Percentiles rank a stretch among this genome's conserved stretches.
phyloP scores from a whole-genome alignment of 2,888 invertebrate species.

The Oxytorus armatus region DNA sequence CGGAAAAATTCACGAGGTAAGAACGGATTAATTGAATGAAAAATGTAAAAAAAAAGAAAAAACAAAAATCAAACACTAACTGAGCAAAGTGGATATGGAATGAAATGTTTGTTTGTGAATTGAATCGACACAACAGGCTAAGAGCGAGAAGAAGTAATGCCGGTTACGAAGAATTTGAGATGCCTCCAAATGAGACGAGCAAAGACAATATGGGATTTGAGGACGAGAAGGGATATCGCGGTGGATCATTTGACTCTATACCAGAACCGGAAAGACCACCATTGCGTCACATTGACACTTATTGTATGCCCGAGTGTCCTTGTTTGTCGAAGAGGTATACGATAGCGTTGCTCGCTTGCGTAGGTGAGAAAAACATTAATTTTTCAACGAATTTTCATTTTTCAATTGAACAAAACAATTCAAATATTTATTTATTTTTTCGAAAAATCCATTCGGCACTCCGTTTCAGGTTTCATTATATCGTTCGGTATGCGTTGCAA shows the following conservation, averaged over 20 bases:
- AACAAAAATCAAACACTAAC: neutral
- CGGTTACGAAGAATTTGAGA: conserved; percentile 85
- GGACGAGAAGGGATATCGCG: conserved; percentile 78
- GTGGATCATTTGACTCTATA: conserved; percentile 87
- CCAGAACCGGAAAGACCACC: conserved; percentile 94
- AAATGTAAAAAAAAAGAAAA: conserved; percentile 12
- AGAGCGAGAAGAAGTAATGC: conserved; percentile 72
- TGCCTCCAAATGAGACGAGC: conserved; percentile 81
- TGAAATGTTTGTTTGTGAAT: conserved; percentile 4
- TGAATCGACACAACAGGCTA: conserved; percentile 33
- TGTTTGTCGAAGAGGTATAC: conserved; percentile 95
- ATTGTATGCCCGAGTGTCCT: conserved; percentile 94
- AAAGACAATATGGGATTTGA: conserved; percentile 84
- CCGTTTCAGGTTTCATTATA: conserved; percentile 91
- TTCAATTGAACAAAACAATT: neutral
- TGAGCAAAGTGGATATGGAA: neutral
- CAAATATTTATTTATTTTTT: neutral
- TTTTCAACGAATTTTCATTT: too few species aligned
- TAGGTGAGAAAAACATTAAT: conserved; percentile 86
- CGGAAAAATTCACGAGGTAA: conserved; percentile 81
- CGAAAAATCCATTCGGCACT: neutral
- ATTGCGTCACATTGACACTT: conserved; percentile 94
- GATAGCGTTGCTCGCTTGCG: conserved; percentile 93
- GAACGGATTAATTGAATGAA: too few species aligned
- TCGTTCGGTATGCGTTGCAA: conserved; percentile 99